Evolutionary conservation across 2,797 vertebrate genomes (phyloP).

Genomic region (Meda fulgida): DNA sequence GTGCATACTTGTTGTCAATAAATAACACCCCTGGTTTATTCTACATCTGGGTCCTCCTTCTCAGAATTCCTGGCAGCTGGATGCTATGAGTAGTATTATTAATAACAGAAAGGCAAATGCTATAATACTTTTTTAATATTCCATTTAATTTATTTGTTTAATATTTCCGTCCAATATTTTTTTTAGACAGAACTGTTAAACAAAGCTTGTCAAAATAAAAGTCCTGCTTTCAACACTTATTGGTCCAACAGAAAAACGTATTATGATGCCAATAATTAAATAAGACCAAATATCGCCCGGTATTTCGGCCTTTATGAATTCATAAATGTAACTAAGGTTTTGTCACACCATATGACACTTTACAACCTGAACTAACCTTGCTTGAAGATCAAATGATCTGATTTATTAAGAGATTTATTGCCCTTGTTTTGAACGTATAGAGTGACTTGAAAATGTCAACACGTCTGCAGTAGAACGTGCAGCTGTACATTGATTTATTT

Average conservation of each 20-base stretch:
- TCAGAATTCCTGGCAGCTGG: no score
- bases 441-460: conserved; percentile 44
- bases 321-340: background rate
- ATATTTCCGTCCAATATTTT: no score
- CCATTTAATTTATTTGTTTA: background rate
- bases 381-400: background rate
- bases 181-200: background rate
- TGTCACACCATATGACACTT: background rate
- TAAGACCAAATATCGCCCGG: background rate
- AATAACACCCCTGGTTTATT: no score
- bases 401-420: background rate
- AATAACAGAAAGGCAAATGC: background rate
- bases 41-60: no score
- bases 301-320: background rate
- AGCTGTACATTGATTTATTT: conserved; percentile 43
- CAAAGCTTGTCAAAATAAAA: background rate
- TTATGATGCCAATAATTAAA: background rate
- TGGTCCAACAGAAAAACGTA: background rate
- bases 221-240: background rate
- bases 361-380: background rate
- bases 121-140: background rate
- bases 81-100: no score
- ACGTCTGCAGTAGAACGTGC: conserved; percentile 58
- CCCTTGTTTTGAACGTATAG: background rate
- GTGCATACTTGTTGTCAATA: no score